Base-by-base conservation (phyloP, 2,797 vertebrate genomes). In the Lacerta bilineata region DNA sequence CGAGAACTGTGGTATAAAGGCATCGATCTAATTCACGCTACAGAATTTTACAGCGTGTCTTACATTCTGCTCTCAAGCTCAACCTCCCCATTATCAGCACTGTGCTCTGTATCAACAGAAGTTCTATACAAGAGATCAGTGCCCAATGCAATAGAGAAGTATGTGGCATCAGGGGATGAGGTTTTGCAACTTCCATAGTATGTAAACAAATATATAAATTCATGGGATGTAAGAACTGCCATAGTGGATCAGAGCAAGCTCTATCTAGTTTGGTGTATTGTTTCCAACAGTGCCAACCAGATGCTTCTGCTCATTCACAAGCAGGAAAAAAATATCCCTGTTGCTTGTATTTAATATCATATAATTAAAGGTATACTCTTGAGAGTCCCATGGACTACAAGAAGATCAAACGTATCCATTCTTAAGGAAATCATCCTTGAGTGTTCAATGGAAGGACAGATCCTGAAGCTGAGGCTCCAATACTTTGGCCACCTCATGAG, bases 101-200 rank as follows among this genome's bases (percentile, higher is more conserved):
- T n/a, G 7, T 71, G 10, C 39, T 46, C 1, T 78, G 11, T 59
- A 46, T 74, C 43, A n/a, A 10, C 36, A 61, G 29, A 72, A 41
- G 17, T 61, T 61, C 27, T 13, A 0, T 2, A 55, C 41, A 61
- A 68, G 83, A 80, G 87, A 43, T 0, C 0, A 66, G 0, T 0
- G 0, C 5, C 77, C 33, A 59, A 27, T 20, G n/a, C 15, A 80
- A 29, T 71, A 39, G 29, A 4, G 64, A 29, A 43, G 39, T 46
- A 27, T 29, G 25, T 41, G 17, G 15, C 20, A 36, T 20, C 33
- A 46, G 55, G 61, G 41, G 13, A 10, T 25, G 0, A 0, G 0
- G 80, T 66, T 90, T 50, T 80, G 17, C 25, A 75, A 29, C 41
- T 66, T 64, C 69, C 39, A 29, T 29, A 74, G 17, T 50, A 80